Percentiles rank a stretch among this genome's conserved stretches.
Conservation (phyloP, 1,140 invertebrate species). For the Vanessa tameamea region DNA sequence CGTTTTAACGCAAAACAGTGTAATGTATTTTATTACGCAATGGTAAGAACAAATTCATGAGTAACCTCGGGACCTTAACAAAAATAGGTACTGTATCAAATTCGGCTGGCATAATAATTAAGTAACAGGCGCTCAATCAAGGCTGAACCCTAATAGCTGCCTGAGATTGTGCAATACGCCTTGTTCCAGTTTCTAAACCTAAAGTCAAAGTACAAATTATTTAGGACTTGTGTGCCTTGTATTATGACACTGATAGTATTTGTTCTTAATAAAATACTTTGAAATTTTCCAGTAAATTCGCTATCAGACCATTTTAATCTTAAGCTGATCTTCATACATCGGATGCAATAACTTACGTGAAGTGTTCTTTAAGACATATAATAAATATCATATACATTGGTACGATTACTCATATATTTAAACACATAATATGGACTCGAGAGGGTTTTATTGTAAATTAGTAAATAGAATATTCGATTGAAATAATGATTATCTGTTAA, state of each 20-base stretch:
- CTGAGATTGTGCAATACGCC: slow-evolving; percentile 69
- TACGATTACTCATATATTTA: too few species aligned
- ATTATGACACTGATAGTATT: slow-evolving; percentile 59
- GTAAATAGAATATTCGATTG: too few species aligned
- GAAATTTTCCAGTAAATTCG: slow-evolving; percentile 29
- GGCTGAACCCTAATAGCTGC: slow-evolving; percentile 68
- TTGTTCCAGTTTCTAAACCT: slow-evolving; percentile 73
- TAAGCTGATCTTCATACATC: too few species aligned
- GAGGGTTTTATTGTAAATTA: too few species aligned
- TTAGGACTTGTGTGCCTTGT: slow-evolving; percentile 66
- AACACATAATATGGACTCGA: too few species aligned
- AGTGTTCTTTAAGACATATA: too few species aligned
- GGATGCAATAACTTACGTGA: too few species aligned
- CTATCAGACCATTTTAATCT: background rate
- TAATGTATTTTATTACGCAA: slow-evolving; percentile 34
- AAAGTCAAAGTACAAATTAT: slow-evolving; percentile 76
- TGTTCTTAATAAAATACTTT: slow-evolving; percentile 48
- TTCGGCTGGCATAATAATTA: slow-evolving; percentile 76
- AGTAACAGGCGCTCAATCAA: slow-evolving; percentile 71
- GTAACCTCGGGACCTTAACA: slow-evolving; percentile 36
- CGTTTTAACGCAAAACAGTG: background rate
- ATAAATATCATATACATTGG: too few species aligned
- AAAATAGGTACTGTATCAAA: slow-evolving; percentile 74
- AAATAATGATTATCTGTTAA: too few species aligned
- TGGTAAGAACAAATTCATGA: slow-evolving; percentile 38